Evolutionary conservation across 2,888 invertebrate genomes (phyloP).

Genomic region (Cantharis rustica): DNA sequence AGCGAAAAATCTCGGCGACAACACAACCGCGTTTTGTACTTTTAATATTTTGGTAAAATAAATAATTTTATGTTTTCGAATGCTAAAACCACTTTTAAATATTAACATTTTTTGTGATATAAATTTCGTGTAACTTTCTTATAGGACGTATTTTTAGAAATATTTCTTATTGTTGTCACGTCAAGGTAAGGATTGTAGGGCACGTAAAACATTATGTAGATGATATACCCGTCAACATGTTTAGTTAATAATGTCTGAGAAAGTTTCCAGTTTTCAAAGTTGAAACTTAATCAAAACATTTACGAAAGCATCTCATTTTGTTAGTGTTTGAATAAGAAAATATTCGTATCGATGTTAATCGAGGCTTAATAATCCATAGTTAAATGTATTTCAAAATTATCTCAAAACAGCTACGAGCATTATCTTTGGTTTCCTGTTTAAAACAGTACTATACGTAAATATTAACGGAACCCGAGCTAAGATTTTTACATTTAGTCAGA

Average conservation of each 20-base stretch:
- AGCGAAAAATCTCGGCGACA: neutral
- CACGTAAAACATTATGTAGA: slow-evolving; percentile 4
- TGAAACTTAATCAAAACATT: slow-evolving; percentile 2
- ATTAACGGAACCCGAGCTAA: no score
- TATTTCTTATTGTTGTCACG: slow-evolving; percentile 4
- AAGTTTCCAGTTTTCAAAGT: neutral
- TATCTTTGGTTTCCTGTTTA: no score
- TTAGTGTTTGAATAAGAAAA: neutral
- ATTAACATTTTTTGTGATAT: neutral
- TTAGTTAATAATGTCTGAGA: slow-evolving; percentile 3
- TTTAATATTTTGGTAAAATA: neutral
- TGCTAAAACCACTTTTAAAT: neutral
- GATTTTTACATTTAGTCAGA: no score
- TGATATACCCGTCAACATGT: slow-evolving; percentile 4
- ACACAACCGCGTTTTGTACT: neutral
- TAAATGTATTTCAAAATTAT: neutral
- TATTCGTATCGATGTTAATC: neutral
- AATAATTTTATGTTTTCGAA: neutral
- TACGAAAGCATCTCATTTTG: neutral
- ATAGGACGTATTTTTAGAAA: neutral
- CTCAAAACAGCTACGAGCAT: neutral
- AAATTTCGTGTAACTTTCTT: neutral
- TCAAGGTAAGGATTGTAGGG: neutral
- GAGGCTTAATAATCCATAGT: neutral
- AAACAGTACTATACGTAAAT: no score